phyloP scores from a whole-genome alignment of 2,113 vertebrate species.

The Callocephalon fimbriatum region DNA sequence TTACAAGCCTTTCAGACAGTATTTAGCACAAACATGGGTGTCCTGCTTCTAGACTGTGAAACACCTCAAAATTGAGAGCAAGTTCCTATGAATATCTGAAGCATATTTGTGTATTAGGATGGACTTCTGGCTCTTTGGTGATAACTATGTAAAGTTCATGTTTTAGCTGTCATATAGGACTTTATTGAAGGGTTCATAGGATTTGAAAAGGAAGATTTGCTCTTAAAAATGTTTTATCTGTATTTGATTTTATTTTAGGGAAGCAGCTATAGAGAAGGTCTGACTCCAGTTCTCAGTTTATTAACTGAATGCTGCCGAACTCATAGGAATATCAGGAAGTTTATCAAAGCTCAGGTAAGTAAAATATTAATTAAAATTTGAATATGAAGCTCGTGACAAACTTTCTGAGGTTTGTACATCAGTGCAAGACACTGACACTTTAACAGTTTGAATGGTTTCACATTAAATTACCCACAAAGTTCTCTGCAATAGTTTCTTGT shows the following conservation, averaged over 20 bases:
- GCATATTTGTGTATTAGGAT: not conserved
- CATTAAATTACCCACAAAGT: not conserved
- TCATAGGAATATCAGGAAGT: conserved; percentile 94
- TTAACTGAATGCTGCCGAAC: conserved; percentile 91
- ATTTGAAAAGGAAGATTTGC: not conserved
- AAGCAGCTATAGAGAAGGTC: conserved; percentile 93
- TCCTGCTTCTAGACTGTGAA: not conserved
- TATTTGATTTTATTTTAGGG: conserved; percentile 78
- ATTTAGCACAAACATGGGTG: not conserved
- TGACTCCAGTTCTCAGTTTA: conserved; percentile 96
- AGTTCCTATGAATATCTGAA: not conserved
- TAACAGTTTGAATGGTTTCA: not conserved
- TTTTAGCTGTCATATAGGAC: not conserved
- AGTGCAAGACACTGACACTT: not conserved
- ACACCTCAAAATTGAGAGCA: not conserved
- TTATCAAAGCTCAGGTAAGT: conserved; percentile 93
- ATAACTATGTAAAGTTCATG: not conserved
- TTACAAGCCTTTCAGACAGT: not conserved
- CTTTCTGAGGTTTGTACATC: not conserved
- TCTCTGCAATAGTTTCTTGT: not conserved
- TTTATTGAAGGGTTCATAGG: not conserved
- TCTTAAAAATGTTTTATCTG: not conserved
- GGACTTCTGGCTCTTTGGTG: not conserved
- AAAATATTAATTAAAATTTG: not conserved
- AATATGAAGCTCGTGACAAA: not conserved